phyloP scores from a whole-genome alignment of 2,888 invertebrate species.

The Pollenia angustigena region DNA sequence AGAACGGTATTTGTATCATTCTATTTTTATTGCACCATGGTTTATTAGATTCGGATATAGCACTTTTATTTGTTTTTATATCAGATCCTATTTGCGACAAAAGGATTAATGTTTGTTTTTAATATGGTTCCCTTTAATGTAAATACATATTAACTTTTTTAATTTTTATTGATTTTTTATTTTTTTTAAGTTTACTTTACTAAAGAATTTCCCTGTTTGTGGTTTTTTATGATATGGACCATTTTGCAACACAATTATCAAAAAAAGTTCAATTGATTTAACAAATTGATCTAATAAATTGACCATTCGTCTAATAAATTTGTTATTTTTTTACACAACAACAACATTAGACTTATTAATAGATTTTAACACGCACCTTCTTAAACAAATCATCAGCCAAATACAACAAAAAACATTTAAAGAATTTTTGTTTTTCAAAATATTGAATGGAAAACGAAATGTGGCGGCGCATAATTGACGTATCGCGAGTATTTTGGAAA shows the following conservation, averaged over 20 bases:
- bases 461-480: neutral
- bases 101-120: too few relatives aligned
- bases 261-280: slow-evolving; percentile 5
- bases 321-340: slow-evolving; percentile 4
- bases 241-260: neutral
- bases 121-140: too few relatives aligned
- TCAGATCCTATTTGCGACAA: too few relatives aligned
- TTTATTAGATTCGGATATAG: too few relatives aligned
- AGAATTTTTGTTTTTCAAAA: neutral
- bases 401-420: slow-evolving; percentile 34
- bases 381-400: slow-evolving; percentile 22
- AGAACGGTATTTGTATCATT: too few relatives aligned
- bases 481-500: neutral
- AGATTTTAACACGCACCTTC: slow-evolving; percentile 46
- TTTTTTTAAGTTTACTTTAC: neutral
- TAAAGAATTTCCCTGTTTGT: neutral
- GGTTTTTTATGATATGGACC: neutral
- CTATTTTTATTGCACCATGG: too few relatives aligned
- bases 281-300: too few relatives aligned
- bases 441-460: neutral
- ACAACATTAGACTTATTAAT: neutral
- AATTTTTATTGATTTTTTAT: neutral
- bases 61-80: too few relatives aligned
- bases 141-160: too few relatives aligned
- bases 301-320: slow-evolving; percentile 3